phyloP scores from a whole-genome alignment of 2,888 invertebrate species.

The Allygus modestus region DNA sequence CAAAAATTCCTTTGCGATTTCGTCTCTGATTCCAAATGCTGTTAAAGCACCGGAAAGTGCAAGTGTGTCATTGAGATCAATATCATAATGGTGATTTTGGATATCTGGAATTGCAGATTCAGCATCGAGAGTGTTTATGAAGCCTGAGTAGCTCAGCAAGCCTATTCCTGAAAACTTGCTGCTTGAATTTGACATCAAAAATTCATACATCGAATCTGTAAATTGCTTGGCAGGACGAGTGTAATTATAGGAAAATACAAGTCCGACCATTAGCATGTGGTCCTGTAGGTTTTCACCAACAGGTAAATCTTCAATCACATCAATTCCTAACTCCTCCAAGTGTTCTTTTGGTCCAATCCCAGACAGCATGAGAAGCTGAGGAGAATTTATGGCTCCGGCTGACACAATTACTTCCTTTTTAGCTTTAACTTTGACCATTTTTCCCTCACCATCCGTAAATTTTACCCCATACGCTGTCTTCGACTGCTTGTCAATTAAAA shows the following conservation, averaged over 20 bases:
- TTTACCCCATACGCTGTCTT: slow-evolving; percentile 41
- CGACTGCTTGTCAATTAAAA: slow-evolving; percentile 20
- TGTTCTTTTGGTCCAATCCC: slow-evolving; percentile 82
- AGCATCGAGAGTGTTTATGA: slow-evolving; percentile 73
- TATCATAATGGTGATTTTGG: slow-evolving; percentile 69
- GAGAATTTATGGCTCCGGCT: slow-evolving; percentile 87
- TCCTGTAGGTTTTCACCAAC: slow-evolving; percentile 80
- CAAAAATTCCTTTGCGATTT: neutral
- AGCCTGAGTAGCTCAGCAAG: slow-evolving; percentile 75
- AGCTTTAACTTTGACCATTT: slow-evolving; percentile 74
- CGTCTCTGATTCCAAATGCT: slow-evolving; percentile 17
- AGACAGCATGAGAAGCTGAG: slow-evolving; percentile 90
- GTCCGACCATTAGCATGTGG: slow-evolving; percentile 64
- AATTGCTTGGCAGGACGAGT: slow-evolving; percentile 71
- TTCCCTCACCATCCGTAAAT: neutral
- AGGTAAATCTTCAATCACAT: slow-evolving; percentile 77
- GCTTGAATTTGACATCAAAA: slow-evolving; percentile 71
- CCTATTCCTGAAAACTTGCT: slow-evolving; percentile 74
- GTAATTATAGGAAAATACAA: slow-evolving; percentile 64
- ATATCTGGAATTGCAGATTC: slow-evolving; percentile 71
- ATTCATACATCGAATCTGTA: slow-evolving; percentile 73
- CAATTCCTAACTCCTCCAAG: slow-evolving; percentile 76
- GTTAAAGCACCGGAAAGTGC: neutral
- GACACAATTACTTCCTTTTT: slow-evolving; percentile 84
- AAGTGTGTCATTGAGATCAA: slow-evolving; percentile 62